Conservation (phyloP, 2,113 vertebrate species). For the Alethe diademata region DNA sequence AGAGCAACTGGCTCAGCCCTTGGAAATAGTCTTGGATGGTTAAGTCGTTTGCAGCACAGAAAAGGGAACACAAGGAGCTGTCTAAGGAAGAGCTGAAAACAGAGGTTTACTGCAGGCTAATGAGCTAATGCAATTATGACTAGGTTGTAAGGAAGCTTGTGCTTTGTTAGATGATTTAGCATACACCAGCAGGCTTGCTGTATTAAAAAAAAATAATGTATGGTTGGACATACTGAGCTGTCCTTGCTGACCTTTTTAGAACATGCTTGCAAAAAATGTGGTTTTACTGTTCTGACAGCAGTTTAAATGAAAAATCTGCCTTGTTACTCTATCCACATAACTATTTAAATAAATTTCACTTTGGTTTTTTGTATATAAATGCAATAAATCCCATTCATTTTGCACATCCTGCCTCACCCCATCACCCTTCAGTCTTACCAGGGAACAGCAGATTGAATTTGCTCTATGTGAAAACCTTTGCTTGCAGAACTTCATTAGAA, state of each 20-base stretch:
- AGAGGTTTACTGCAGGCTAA: background rate
- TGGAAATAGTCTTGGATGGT: background rate
- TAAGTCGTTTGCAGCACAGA: background rate
- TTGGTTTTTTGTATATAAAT: background rate
- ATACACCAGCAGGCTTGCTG: background rate
- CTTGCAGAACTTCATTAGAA: background rate
- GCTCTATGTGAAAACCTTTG: background rate
- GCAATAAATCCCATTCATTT: constrained; percentile 35
- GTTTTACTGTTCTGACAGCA: background rate
- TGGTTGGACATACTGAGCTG: background rate
- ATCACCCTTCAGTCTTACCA: background rate
- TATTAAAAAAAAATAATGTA: background rate
- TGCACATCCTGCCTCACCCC: background rate
- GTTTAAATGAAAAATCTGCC: background rate
- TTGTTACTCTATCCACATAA: background rate
- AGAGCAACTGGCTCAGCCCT: background rate
- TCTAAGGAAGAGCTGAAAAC: background rate
- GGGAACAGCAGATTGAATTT: background rate
- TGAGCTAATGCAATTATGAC: background rate
- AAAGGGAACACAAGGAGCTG: background rate
- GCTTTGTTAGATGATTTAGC: background rate
- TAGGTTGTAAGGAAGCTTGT: background rate
- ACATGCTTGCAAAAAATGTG: background rate
- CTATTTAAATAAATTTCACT: background rate
- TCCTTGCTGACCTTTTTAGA: background rate